A percentile compares a stretch with the other conserved stretches of the same genome.
These are phyloP conservation scores for Venustaconcha ellipsiformis DNA, from an alignment of 1,140 invertebrate species.

Conservation along the genomic window DNA sequence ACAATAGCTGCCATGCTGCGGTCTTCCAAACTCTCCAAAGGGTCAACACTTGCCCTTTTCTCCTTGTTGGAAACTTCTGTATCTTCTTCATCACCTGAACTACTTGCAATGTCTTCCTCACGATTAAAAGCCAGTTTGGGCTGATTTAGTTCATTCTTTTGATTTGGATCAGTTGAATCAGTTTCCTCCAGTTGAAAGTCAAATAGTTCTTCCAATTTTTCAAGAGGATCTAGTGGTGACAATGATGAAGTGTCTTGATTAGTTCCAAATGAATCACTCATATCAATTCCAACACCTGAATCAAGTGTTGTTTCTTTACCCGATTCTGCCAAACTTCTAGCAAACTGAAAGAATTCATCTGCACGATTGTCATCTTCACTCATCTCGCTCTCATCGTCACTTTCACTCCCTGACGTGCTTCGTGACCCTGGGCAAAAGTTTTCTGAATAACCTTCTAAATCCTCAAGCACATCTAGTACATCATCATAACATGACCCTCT, in stretches of 20 bases:
- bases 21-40: slow-evolving; percentile 45
- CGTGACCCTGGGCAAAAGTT: not conserved
- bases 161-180: not conserved
- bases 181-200: not conserved
- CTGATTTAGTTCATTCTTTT: not conserved
- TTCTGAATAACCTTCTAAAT: slow-evolving; percentile 35
- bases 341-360: slow-evolving; percentile 45
- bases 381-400: slow-evolving; percentile 21
- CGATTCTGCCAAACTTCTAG: slow-evolving; percentile 45
- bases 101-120: slow-evolving; percentile 18
- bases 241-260: slow-evolving; percentile 26
- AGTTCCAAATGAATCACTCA: slow-evolving; percentile 1
- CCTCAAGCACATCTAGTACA: slow-evolving; percentile 44
- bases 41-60: slow-evolving; percentile 46
- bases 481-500: slow-evolving; percentile 20
- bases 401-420: slow-evolving; percentile 12
- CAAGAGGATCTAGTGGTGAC: slow-evolving; percentile 47
- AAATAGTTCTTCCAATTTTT: slow-evolving; percentile 28
- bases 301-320: slow-evolving; percentile 50
- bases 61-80: slow-evolving; percentile 12
- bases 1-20: slow-evolving; percentile 31
- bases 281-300: slow-evolving; percentile 50
- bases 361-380: slow-evolving; percentile 29
- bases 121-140: not conserved
- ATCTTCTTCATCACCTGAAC: slow-evolving; percentile 36